Conservation (phyloP, 53 echinoderm and acorn worm species). For the Holothuria leucospilota region DNA sequence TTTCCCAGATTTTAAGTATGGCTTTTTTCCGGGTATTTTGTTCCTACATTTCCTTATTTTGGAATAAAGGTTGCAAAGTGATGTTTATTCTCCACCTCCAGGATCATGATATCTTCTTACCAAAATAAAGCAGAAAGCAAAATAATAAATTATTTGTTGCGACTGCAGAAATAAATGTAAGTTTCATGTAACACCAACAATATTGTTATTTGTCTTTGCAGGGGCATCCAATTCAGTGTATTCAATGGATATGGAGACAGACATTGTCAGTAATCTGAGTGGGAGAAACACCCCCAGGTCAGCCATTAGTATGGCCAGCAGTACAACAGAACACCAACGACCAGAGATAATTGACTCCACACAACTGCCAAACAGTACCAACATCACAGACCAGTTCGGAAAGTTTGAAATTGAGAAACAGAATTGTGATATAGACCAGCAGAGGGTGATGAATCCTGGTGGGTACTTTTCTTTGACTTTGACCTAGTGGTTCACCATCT, state of each 20-base stretch:
- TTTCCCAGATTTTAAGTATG: too few species aligned
- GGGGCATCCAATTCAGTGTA: conserved; percentile 90
- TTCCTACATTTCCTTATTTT: too few species aligned
- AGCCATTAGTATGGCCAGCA: conserved; percentile 92
- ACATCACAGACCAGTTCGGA: conserved; percentile 98
- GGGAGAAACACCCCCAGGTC: conserved; percentile 94
- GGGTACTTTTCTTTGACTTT: too few species aligned
- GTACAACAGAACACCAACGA: conserved; percentile 80
- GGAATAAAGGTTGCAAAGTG: too few species aligned
- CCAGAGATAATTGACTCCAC: conserved; percentile 93
- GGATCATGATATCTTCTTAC: too few species aligned
- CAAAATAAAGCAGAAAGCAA: too few species aligned
- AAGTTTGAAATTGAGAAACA: conserved; percentile 95
- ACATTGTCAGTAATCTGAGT: conserved; percentile 90
- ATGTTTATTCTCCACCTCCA: too few species aligned
- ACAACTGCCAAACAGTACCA: conserved; percentile 88
- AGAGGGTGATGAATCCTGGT: conserved; percentile 46
- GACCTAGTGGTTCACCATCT: too few species aligned
- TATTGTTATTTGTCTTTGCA: neutral
- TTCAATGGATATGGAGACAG: conserved; percentile 93
- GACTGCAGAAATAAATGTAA: neutral
- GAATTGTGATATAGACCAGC: conserved; percentile 67
- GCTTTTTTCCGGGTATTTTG: too few species aligned
- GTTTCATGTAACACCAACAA: neutral
- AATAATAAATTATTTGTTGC: neutral